Conservation (phyloP, 1,140 invertebrate species). For the Drosophila novamexicana region DNA sequence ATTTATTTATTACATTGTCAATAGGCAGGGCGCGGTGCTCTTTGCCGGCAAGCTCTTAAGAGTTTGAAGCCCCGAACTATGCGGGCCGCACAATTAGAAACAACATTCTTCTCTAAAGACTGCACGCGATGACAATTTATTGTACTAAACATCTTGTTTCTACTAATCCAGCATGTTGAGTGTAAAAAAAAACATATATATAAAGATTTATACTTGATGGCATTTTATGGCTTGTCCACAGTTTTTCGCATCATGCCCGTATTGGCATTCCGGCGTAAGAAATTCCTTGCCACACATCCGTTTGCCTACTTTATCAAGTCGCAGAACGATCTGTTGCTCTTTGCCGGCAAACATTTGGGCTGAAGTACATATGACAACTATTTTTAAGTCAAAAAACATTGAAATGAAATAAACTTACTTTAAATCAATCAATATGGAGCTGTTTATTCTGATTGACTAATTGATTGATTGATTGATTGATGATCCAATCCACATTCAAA, state of each 20-base stretch:
- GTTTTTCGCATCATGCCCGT: conserved; percentile 66
- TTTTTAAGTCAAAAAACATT: background rate
- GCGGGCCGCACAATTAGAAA: background rate
- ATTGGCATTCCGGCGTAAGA: conserved; percentile 41
- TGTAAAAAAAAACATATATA: conserved; percentile 14
- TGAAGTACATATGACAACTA: background rate
- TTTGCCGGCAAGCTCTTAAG: conserved; percentile 47
- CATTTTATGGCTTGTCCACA: conserved; percentile 29
- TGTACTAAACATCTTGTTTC: conserved; percentile 27
- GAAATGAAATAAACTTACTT: background rate
- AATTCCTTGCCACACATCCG: conserved; percentile 58
- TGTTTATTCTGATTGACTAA: background rate
- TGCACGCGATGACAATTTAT: conserved; percentile 29
- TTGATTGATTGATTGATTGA: background rate
- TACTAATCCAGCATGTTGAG: conserved; percentile 52
- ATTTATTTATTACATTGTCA: conserved; percentile 52
- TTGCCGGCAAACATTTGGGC: conserved; percentile 50
- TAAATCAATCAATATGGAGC: background rate
- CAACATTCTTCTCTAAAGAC: conserved; percentile 28
- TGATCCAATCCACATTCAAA: too few species aligned
- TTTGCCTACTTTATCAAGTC: conserved; percentile 60
- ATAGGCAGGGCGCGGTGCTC: conserved; percentile 27
- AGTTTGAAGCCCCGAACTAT: background rate
- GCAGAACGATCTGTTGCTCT: conserved; percentile 41
- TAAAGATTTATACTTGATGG: background rate